Evolutionary conservation across 2,797 vertebrate genomes (phyloP).

Genomic region (Galaxias olidus): DNA sequence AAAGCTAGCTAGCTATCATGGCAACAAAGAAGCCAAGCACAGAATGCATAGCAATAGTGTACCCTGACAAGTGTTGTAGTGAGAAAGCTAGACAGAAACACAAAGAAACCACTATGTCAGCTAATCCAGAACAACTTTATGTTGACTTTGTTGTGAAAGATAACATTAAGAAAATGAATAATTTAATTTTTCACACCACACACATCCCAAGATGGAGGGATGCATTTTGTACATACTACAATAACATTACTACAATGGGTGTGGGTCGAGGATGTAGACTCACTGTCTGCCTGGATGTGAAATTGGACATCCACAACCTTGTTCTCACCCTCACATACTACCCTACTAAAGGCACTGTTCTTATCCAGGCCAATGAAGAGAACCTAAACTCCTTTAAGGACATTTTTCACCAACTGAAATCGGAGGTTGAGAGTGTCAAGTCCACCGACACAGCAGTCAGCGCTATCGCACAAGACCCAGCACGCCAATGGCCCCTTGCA

Average conservation of each 20-base stretch:
- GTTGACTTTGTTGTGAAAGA: background rate
- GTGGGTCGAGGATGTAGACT: background rate
- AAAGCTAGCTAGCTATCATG: background rate
- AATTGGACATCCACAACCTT: background rate
- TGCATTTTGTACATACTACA: background rate
- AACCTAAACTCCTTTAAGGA: background rate
- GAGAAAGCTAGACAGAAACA: background rate
- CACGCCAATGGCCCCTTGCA: background rate
- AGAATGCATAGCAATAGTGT: background rate
- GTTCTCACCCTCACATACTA: background rate
- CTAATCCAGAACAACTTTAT: background rate
- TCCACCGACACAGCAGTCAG: too few species aligned
- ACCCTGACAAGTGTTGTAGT: background rate
- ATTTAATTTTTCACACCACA: conserved; percentile 1
- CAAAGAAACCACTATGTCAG: background rate
- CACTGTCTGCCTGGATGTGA: background rate
- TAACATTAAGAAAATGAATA: background rate
- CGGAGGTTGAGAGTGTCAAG: background rate
- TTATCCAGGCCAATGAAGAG: background rate
- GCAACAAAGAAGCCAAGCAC: background rate
- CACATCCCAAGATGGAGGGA: background rate
- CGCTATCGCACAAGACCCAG: background rate
- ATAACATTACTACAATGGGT: too few species aligned
- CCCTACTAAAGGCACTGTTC: background rate
- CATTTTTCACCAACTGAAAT: background rate